These are phyloP conservation scores for Echinarachnius parma DNA, from an alignment of 53 echinoderm and acorn worm species.

Conservation along the genomic window DNA sequence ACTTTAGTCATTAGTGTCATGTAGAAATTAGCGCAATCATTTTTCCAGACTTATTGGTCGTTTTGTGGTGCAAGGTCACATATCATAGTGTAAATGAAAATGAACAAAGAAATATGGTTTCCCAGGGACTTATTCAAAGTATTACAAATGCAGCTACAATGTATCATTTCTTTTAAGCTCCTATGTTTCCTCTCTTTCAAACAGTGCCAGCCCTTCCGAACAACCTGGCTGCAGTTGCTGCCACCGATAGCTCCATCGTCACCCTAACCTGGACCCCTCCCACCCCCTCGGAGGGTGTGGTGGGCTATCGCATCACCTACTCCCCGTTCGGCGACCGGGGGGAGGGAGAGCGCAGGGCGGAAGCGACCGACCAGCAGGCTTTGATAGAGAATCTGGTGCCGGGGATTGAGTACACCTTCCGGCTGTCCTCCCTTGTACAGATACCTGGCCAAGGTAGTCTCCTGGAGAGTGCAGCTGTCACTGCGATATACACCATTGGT, in stretches of 20 bases:
- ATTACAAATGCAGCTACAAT: no score
- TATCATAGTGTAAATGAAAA: no score
- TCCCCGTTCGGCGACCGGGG: not conserved
- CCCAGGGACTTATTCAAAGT: no score
- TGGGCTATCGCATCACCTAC: conserved; percentile 6
- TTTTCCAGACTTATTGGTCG: no score
- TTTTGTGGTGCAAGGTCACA: no score
- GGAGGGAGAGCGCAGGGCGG: not conserved
- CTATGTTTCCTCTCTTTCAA: no score
- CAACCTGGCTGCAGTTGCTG: not conserved
- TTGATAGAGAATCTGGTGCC: conserved; percentile 1
- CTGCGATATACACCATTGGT: not conserved
- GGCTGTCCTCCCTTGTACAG: not conserved
- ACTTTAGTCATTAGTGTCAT: no score
- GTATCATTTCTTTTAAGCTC: no score
- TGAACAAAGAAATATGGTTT: no score
- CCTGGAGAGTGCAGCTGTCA: not conserved
- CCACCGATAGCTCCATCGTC: not conserved
- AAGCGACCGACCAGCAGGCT: not conserved
- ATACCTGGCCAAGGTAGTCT: not conserved
- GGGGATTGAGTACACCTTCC: conserved; percentile 11
- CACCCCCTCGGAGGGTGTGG: not conserved
- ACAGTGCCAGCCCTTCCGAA: conserved; percentile 1
- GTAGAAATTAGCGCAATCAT: no score
- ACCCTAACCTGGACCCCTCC: not conserved